Evolutionary conservation across 30 jellyfish, hydroid and myxozoan genomes (phyloP), one percentile per base, ranked within the genome.

Genomic region (Cassiopea xamachana): DNA sequence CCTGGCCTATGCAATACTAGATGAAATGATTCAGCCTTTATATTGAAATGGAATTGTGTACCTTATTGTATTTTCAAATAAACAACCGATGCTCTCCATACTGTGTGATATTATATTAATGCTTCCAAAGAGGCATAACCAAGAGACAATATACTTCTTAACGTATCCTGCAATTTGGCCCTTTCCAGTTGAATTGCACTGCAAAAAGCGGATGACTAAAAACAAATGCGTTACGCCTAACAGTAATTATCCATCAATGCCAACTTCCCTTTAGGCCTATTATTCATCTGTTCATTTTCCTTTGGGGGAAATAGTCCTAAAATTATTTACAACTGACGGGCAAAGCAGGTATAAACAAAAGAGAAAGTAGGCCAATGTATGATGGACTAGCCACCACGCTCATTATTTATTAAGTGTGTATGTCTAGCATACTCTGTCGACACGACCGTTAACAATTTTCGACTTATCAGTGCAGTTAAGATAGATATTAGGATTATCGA

Each of bases 381-480:
- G 92, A 71, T 84, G 92, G 92, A 70, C 92, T 84, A 84, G 92
- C 92, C 92, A 84, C 85, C 92, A 69, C 67, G 85, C 84, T 84
- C 75, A 69, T 84, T 84, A 84, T 73, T 78, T 78, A 88, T 69
- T 79, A 69, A 60, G 77, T 75, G 80, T 70, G 90, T 88, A 88
- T 88, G 95, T 46, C 95, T 88, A 90, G 97, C 97, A 90, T 90
- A 90, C 97, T 82, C 89, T 90, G 68, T 90, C 93, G 93, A 90
- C 97, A 90, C 93, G 91, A 82, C 93, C 93, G 83, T 90, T 81
- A 58, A 79, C 50, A 83, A 79, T 45, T 82, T 81, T 71, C 27
- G 97, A 84, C 97, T 90, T 90, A 81, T 90, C 97, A 58, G 97
- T 81, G 92, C 92, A 81, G 79, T 76, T 75, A 61, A 46, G 92